A percentile compares a stretch with the other conserved stretches of the same genome.
Conservation (phyloP, 2,888 invertebrate genomes). For the Melieria picta region DNA sequence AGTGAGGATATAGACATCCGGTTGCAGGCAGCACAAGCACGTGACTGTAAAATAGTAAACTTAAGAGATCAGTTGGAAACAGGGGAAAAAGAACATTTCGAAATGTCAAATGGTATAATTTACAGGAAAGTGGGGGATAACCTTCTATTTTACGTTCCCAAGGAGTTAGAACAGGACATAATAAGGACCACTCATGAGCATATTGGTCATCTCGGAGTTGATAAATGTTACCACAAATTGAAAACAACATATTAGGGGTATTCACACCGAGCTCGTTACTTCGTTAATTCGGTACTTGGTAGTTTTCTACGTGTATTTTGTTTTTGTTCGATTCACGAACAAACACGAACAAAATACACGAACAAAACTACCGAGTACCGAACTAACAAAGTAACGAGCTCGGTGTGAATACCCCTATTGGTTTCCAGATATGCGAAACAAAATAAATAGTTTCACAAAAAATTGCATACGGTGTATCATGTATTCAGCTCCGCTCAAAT, state of each 20-base stretch:
- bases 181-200: conserved; percentile 27
- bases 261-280: too few relatives aligned
- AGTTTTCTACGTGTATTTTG: too few relatives aligned
- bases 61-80: conserved; percentile 23
- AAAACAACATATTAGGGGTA: conserved; percentile 7
- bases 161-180: conserved; percentile 19
- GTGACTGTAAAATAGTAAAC: conserved; percentile 3
- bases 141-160: conserved; percentile 13
- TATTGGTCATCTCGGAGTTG: conserved; percentile 22
- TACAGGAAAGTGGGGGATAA: conserved; percentile 11
- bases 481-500: conserved; percentile 4
- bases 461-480: conserved; percentile 24
- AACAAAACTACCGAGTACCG: too few relatives aligned
- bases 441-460: conserved; percentile 17
- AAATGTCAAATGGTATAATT: conserved; percentile 28
- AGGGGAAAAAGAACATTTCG: conserved; percentile 13
- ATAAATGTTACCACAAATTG: conserved; percentile 25
- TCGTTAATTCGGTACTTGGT: too few relatives aligned
- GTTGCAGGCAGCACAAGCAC: conserved; percentile 9
- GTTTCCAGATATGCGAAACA: conserved; percentile 22
- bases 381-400: too few relatives aligned
- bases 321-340: too few relatives aligned
- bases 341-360: too few relatives aligned
- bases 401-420: too few relatives aligned
- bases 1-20: conserved; percentile 8